Percentiles rank a stretch among this genome's conserved stretches.
Conservation (phyloP, 1,140 invertebrate genomes). For the Tetragnatha versicolor region DNA sequence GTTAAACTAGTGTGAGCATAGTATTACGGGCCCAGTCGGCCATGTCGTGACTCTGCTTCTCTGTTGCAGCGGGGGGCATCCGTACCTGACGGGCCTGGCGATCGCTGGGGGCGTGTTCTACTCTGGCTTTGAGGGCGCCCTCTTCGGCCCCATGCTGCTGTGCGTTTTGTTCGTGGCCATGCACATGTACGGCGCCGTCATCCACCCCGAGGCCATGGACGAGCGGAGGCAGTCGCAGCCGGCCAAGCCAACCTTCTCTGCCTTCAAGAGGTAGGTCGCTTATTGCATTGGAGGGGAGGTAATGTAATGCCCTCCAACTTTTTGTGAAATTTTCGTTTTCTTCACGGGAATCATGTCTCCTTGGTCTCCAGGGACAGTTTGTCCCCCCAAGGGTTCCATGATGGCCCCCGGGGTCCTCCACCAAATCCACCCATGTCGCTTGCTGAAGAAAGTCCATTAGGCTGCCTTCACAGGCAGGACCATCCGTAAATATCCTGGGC, state of each 20-base stretch:
- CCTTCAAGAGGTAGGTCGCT: slow-evolving; percentile 25
- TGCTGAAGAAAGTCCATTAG: no score
- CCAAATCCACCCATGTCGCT: no score
- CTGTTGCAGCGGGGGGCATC: slow-evolving; percentile 87
- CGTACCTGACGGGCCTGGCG: slow-evolving; percentile 96
- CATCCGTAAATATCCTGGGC: no score
- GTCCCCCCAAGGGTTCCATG: no score
- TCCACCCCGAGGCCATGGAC: slow-evolving; percentile 36
- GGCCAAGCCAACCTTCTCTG: slow-evolving; percentile 17
- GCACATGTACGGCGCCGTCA: slow-evolving; percentile 71
- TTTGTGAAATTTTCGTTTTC: no score
- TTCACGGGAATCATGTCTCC: no score
- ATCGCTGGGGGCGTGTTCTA: slow-evolving; percentile 99
- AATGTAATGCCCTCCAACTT: background rate
- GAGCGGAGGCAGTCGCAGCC: background rate
- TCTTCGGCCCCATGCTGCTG: slow-evolving; percentile 92
- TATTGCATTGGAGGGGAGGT: background rate
- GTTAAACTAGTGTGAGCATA: no score
- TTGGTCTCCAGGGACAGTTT: no score
- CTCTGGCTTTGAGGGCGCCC: slow-evolving; percentile 93
- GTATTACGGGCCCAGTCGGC: no score
- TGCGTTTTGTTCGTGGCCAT: slow-evolving; percentile 84
- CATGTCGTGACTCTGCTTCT: no score
- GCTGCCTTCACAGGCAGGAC: no score
- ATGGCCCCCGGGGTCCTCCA: no score